Percentiles rank a stretch among this genome's conserved stretches.
Evolutionary conservation across 2,888 invertebrate species (phyloP).

Genomic region (Lasioglossum leucozonium): DNA sequence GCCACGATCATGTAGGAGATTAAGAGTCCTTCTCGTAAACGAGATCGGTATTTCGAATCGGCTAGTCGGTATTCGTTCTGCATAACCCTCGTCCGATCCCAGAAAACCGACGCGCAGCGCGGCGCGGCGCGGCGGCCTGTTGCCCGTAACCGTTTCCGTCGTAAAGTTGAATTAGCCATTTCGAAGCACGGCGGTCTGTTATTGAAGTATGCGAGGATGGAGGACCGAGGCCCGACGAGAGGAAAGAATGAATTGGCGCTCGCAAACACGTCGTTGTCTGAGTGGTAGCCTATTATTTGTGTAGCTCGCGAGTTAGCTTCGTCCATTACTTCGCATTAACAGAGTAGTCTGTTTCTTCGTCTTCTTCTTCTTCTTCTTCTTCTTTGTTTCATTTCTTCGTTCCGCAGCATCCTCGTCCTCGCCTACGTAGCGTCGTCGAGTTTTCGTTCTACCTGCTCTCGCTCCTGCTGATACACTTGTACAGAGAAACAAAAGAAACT

Average conservation of each 20-base stretch:
- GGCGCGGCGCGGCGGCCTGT: neutral
- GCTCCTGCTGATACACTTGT: constrained; percentile 18
- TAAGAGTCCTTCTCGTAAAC: constrained; percentile 35
- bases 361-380: constrained; percentile 45
- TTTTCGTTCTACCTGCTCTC: constrained; percentile 23
- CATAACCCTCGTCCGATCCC: neutral
- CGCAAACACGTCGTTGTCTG: constrained; percentile 61
- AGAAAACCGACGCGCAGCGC: constrained; percentile 9
- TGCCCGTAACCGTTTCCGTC: constrained; percentile 48
- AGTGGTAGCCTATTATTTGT: constrained; percentile 72
- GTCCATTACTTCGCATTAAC: constrained; percentile 77
- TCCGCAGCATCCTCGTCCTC: constrained; percentile 15
- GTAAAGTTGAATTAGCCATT: constrained; percentile 67
- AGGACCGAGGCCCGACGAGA: neutral
- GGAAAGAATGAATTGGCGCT: constrained; percentile 63
- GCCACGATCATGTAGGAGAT: constrained; percentile 50
- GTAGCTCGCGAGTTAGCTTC: constrained; percentile 68
- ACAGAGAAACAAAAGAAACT: constrained; percentile 29
- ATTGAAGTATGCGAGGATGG: constrained; percentile 48
- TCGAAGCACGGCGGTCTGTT: constrained; percentile 68
- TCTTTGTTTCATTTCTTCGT: constrained; percentile 34
- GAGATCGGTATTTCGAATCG: constrained; percentile 49
- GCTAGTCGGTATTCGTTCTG: constrained; percentile 18
- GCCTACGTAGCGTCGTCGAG: constrained; percentile 6
- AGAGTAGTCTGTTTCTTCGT: constrained; percentile 68